Base-by-base conservation (phyloP, 2,888 invertebrate species). In the Carterocephalus palaemon region DNA sequence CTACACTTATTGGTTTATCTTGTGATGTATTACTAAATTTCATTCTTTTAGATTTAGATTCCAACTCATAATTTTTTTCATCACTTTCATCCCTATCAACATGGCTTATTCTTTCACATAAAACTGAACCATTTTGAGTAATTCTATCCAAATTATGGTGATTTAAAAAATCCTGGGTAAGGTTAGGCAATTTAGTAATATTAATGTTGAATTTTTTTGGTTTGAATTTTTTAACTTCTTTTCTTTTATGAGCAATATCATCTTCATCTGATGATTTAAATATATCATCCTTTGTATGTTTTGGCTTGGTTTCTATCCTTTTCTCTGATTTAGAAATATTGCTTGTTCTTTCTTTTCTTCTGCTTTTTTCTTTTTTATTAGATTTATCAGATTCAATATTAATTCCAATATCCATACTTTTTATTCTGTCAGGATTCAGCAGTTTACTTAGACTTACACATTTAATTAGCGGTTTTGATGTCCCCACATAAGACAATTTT, bases 361-460 rank as follows among this genome's bases (percentile, higher is more conserved):
- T 41, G 9, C 12, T 37, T 16, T 50, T 34, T 22, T 40, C 33
- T 22, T 51, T 51, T 17, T 29, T 41, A 29, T 48, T 46, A 31
- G 33, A 46, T n/a, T 29, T 34, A 4, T 16, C 17, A 4, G 16
- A 39, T 39, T 38, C n/a, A 19, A 47, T 40, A 34, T 46, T 26
- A 47, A 46, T 40, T 41, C 55, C 40, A 26, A 16, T 41, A 53
- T 75, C 64, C 28, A 36, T 1, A 22, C 7, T 23, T 7, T 29
- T 36, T 4, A 29, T 8, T 17, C 3, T 36, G 10, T 43, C 43
- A 16, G 78, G 74, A 59, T 75, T 82, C 1, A 84, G 60, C 53
- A 86, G 60, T 57, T 80, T 82, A 32, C 49, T 71, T 15, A 85
- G 61, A 57, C 68, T 80, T 5, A 86, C 78, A 76, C 83, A 83